Conservation (phyloP, 2,888 invertebrate species). For the Plemyria rubiginata region DNA sequence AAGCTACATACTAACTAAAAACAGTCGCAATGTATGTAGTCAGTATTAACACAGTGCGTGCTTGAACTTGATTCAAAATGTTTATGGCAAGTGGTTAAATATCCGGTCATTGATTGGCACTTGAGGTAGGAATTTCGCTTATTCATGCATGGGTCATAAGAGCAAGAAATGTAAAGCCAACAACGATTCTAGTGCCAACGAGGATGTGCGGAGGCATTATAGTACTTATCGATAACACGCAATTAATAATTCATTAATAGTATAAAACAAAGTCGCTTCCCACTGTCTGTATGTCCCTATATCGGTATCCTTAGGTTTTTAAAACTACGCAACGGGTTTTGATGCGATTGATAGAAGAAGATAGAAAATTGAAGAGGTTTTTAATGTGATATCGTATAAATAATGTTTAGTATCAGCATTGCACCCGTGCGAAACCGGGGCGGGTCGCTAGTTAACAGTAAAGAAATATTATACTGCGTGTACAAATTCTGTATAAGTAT, state of each 20-base stretch:
- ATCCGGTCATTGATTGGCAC: constrained; percentile 30
- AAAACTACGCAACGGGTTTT: no score
- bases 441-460: no score
- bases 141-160: constrained; percentile 22
- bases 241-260: no score
- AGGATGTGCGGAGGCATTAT: constrained; percentile 20
- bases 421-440: no score
- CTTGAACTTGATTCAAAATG: constrained; percentile 22
- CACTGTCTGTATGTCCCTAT: no score
- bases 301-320: no score
- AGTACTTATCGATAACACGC: constrained; percentile 37
- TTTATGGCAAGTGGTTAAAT: constrained; percentile 27
- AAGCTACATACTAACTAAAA: neutral
- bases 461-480: constrained; percentile 42
- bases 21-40: constrained; percentile 16
- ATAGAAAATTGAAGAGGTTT: no score
- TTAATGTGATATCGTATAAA: no score
- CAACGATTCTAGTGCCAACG: constrained; percentile 7
- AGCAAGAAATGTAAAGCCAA: constrained; percentile 15
- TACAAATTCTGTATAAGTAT: constrained; percentile 35
- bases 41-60: constrained; percentile 16
- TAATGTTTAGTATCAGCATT: no score
- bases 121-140: constrained; percentile 7
- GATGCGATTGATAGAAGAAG: no score
- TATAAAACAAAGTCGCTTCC: no score